These are phyloP conservation scores for Agriopis marginaria DNA, from an alignment of 2,888 invertebrate genomes.

Conservation along the genomic window DNA sequence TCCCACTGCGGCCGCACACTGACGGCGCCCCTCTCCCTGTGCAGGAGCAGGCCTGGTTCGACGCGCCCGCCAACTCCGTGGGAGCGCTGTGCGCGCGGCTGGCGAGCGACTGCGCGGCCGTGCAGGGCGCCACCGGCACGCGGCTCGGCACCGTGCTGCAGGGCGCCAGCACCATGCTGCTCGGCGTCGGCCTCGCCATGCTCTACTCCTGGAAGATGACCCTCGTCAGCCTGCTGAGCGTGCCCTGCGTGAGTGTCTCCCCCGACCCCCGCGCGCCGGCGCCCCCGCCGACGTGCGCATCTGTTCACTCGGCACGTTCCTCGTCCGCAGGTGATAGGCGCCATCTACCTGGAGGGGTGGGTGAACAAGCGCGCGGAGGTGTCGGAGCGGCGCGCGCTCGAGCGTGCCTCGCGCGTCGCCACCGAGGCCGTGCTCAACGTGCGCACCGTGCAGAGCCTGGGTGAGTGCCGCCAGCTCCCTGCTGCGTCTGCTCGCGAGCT, in stretches of 20 bases:
- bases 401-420: slow-evolving; percentile 86
- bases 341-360: slow-evolving; percentile 86
- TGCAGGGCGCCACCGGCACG: slow-evolving; percentile 88
- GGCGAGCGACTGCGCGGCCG: slow-evolving; percentile 88
- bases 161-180: slow-evolving; percentile 85
- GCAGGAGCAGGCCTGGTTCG: slow-evolving; percentile 88
- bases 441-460: slow-evolving; percentile 88
- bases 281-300: too few relatives aligned
- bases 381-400: slow-evolving; percentile 85
- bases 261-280: not conserved
- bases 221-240: slow-evolving; percentile 85
- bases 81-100: slow-evolving; percentile 88
- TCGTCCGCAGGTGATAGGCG: slow-evolving; percentile 77
- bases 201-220: slow-evolving; percentile 88
- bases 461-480: slow-evolving; percentile 63
- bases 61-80: slow-evolving; percentile 85
- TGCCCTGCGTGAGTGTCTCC: slow-evolving; percentile 84
- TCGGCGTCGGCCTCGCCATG: slow-evolving; percentile 85
- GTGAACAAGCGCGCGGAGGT: slow-evolving; percentile 83
- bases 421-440: slow-evolving; percentile 89
- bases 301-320: not conserved
- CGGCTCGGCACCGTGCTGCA: slow-evolving; percentile 87
- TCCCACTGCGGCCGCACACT: not conserved
- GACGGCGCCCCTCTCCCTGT: not conserved
- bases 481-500: slow-evolving; percentile 69